Conservation (phyloP, 2,113 vertebrate genomes). For the Mastomys coucha region DNA sequence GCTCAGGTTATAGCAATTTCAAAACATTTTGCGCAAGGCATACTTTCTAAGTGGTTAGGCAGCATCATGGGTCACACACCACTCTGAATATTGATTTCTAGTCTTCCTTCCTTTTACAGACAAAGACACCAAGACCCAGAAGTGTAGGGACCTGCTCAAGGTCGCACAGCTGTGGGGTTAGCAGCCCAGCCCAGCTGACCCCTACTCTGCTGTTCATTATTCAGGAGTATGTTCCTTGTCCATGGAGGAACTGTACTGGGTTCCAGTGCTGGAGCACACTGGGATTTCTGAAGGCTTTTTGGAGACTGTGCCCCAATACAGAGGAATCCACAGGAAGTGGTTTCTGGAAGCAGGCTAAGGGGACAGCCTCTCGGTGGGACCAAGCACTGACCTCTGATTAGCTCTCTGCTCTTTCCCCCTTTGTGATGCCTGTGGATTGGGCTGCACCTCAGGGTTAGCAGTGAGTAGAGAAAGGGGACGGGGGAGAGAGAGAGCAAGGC, state of each 20-base stretch:
- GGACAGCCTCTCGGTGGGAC: background rate
- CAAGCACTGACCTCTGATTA: background rate
- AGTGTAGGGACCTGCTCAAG: background rate
- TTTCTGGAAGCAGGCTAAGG: background rate
- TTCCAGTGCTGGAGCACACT: background rate
- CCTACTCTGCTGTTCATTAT: background rate
- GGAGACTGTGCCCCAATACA: background rate
- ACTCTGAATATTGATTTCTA: background rate
- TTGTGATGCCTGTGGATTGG: background rate
- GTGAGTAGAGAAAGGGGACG: background rate
- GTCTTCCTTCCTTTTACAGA: slow-evolving; percentile 7
- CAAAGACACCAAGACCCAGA: background rate
- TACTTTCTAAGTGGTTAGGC: background rate
- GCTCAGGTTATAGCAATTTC: background rate
- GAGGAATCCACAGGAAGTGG: background rate
- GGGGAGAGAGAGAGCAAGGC: background rate
- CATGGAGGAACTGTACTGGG: background rate
- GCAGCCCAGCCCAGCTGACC: background rate
- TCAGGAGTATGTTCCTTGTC: background rate
- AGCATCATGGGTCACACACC: background rate
- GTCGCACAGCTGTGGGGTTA: background rate
- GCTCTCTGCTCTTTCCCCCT: background rate
- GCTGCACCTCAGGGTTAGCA: background rate
- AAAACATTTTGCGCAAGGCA: background rate
- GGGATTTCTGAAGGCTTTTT: background rate